A percentile compares a stretch with the other conserved stretches of the same genome.
Evolutionary conservation across 1,140 invertebrate species (phyloP).

Genomic region (Neodiprion virginianus): DNA sequence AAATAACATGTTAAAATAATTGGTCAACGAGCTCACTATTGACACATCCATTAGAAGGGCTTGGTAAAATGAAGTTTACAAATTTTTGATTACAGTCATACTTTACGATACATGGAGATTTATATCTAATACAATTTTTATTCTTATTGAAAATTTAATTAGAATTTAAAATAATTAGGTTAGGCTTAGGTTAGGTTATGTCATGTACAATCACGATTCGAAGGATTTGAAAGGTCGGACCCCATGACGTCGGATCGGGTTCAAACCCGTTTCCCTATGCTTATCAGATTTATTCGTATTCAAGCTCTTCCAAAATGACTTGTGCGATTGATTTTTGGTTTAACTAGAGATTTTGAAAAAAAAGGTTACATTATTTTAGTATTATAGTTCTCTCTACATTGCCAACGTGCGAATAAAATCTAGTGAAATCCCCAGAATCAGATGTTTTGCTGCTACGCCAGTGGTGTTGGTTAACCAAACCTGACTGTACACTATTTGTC

Average conservation of each 20-base stretch:
- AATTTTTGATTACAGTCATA: too few species aligned
- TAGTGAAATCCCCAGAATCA: neutral
- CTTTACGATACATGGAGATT: too few species aligned
- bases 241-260: neutral
- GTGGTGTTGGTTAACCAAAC: neutral
- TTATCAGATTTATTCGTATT: neutral
- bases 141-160: too few species aligned
- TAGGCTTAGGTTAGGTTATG: neutral
- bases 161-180: neutral
- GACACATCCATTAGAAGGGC: neutral
- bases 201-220: neutral
- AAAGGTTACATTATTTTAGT: neutral
- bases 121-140: too few species aligned
- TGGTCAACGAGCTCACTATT: neutral
- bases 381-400: neutral
- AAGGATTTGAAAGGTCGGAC: neutral
- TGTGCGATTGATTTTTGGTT: neutral
- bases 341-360: neutral
- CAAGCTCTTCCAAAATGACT: neutral
- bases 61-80: neutral
- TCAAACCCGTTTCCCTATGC: neutral
- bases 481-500: neutral
- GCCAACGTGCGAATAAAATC: neutral
- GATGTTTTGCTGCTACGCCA: neutral
- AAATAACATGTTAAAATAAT: constrained; percentile 11